Evolutionary conservation across 64 coral and sea anemone genomes (phyloP), one percentile per base, ranked within the genome.

Genomic region (Astreopora myriophthalma): DNA sequence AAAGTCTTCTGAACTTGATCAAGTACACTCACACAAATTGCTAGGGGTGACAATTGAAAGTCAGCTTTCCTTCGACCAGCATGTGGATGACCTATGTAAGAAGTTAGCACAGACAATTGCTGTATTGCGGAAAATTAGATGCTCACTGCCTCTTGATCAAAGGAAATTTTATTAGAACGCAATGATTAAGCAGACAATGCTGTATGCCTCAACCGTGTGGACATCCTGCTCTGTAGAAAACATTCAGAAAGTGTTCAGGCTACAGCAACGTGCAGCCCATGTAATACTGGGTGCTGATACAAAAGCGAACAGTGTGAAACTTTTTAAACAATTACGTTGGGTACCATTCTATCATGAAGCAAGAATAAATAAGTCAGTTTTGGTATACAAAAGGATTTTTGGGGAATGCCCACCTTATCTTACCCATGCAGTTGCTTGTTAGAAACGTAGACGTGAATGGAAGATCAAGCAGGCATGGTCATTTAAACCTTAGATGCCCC

Each of bases 221-320:
- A 27, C 69, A 57, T 57, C 86, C 2, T 75, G 39, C 48, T 74
- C 69, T 62, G 31, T 23, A 30, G 71, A 76, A 31, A 75, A 74
- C 16, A 32, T 55, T 1, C 34, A 89, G 31, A 89, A 39, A 19
- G 12, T 89, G 2, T 76, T 75, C 6, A 72, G 34, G 9, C 79
- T 90, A 14, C 93, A 94, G 61, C 89, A 90, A 52, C 63, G 93
- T 16, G 86, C 87, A 31, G 86, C 86, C n/a, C n/a, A n/a, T n/a
- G n/a, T n/a, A n/a, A n/a, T n/a, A n/a, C n/a, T n/a, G n/a, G n/a
- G n/a, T n/a, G n/a, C n/a, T n/a, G n/a, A n/a, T n/a, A n/a, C n/a
- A n/a, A n/a, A n/a, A n/a, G n/a, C n/a, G n/a, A 42, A 42, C 39
- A 42, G 39, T 42, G 60, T 77, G 27, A 69, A 34, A 57, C 20